phyloP scores from a whole-genome alignment of 2,888 invertebrate genomes.

The Entomobrya multifasciata region DNA sequence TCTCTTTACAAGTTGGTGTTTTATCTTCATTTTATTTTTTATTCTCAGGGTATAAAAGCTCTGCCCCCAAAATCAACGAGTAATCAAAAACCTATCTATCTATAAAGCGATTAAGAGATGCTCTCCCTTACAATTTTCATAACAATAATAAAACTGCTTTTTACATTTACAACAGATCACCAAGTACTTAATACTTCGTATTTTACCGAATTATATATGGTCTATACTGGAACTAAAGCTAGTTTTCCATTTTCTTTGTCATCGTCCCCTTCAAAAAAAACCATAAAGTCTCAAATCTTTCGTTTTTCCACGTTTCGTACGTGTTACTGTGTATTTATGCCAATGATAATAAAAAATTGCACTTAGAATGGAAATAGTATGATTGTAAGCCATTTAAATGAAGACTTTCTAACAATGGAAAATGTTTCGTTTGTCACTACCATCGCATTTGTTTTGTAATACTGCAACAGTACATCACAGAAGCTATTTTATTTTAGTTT shows the following conservation, averaged over 20 bases:
- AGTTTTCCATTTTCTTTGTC: neutral
- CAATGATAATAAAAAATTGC: conserved; percentile 50
- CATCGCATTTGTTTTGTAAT: neutral
- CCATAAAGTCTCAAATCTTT: too few relatives aligned
- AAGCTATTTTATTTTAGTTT: too few relatives aligned
- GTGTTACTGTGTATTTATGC: too few relatives aligned
- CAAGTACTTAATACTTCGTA: too few relatives aligned
- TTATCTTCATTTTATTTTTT: neutral
- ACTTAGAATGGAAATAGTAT: too few relatives aligned
- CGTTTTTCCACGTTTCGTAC: too few relatives aligned
- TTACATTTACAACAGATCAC: too few relatives aligned
- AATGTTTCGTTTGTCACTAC: conserved; percentile 31
- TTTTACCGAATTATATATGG: conserved; percentile 51
- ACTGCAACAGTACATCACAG: too few relatives aligned
- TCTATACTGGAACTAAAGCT: conserved; percentile 35
- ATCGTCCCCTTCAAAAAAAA: neutral
- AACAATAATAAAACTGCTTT: too few relatives aligned
- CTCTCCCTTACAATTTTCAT: conserved; percentile 27
- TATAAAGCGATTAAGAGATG: too few relatives aligned
- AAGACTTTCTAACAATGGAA: conserved; percentile 61
- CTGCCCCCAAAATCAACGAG: conserved; percentile 53
- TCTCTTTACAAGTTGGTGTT: conserved; percentile 37
- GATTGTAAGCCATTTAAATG: too few relatives aligned
- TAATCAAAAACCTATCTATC: conserved; percentile 55
- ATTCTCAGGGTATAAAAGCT: neutral